Evolutionary conservation across 2,888 invertebrate species (phyloP).

Genomic region (Ommatoiulus sabulosus): DNA sequence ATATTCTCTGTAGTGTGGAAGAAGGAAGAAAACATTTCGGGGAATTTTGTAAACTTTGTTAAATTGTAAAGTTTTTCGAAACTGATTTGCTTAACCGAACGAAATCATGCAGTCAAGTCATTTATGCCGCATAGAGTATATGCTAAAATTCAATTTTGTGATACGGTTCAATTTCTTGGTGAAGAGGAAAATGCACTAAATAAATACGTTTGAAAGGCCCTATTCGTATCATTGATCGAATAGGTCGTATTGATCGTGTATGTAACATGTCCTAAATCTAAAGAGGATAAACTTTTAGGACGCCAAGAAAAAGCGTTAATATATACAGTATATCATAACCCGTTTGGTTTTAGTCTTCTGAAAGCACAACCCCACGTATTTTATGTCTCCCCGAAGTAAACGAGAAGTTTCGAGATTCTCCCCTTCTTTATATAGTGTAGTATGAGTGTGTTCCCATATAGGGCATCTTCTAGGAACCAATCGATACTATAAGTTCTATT

Average conservation of each 20-base stretch:
- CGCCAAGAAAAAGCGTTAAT: background rate
- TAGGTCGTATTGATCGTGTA: background rate
- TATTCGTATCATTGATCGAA: background rate
- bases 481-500: slow-evolving; percentile 39
- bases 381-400: background rate
- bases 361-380: background rate
- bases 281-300: background rate
- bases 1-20: too few species aligned
- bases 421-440: background rate
- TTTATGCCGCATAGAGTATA: too few species aligned
- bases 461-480: background rate
- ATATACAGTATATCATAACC: background rate
- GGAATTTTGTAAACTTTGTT: too few species aligned
- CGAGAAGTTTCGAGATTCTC: background rate
- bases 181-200: too few species aligned
- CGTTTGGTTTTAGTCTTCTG: background rate
- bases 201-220: too few species aligned
- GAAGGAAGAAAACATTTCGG: too few species aligned
- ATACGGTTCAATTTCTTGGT: too few species aligned
- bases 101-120: too few species aligned
- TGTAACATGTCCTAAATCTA: background rate
- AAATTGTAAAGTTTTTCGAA: too few species aligned
- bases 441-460: too few species aligned
- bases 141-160: background rate
- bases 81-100: too few species aligned